Evolutionary conservation across 2,113 vertebrate species (phyloP), one percentile per base, ranked within the genome.

Genomic region (Pimephales promelas): DNA sequence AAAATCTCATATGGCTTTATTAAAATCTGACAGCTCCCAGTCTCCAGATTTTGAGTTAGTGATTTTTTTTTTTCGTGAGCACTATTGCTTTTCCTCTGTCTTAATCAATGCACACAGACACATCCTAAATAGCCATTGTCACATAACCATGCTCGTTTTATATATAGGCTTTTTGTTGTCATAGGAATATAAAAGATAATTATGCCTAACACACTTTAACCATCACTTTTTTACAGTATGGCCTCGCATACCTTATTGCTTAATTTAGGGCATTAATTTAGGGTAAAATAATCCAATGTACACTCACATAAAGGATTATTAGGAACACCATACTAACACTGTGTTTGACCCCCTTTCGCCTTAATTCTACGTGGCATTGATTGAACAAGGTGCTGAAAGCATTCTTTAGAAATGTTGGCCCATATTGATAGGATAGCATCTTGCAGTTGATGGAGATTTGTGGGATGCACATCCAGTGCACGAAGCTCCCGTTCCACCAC

Each of bases 21-120:
- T 26, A 31, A 49, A 52, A 52, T 18, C 16, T 52, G 72, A 74
- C 72, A 74, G 45, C 72, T 74, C 47, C 8, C 72, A 74, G 28
- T 74, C 47, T 5, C 9, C 47, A 28, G n/a, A 74, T 28, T 74
- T 28, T 20, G 9, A 74, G 26, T 52, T 74, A 52, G 45, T 28
- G 24, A 45, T 3, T 3, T 52, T 74, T 49, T 0, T n/a, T n/a
- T n/a, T n/a, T n/a, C n/a, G n/a, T 28, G 0, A 49, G n/a, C 70
- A 24, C 13, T 3, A 73, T 73, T 45, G 68, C 10, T 24, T 11
- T 45, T 73, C 13, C 1, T 28, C 45, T 47, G 6, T 47, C 24
- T 20, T 49, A 20, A 31, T 4, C 18, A 49, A 2, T 47, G 6
- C 64, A 40, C 18, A 18, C 1, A 74, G 26, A 20, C 14, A 18